Percentiles rank a stretch among this genome's conserved stretches.
Conservation (phyloP, 2,113 vertebrate species). For the Psilopogon haemacephalus region DNA sequence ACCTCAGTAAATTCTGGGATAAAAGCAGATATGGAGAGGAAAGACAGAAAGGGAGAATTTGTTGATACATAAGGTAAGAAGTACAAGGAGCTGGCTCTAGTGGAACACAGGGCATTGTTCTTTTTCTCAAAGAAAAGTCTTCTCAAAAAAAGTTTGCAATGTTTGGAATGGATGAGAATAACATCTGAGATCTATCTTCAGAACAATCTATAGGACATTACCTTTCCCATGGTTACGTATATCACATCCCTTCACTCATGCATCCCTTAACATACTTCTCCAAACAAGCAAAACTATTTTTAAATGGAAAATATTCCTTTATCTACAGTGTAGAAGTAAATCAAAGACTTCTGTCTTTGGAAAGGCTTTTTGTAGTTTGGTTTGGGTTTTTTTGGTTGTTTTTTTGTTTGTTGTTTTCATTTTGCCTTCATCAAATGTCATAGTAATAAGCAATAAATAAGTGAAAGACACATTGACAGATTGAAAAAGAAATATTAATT, state of each 20-base stretch:
- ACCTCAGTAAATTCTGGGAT: neutral
- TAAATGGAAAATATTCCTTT: neutral
- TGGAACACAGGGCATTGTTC: neutral
- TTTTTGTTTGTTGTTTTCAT: neutral
- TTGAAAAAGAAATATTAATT: neutral
- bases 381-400: too few species aligned
- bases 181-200: neutral
- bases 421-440: neutral
- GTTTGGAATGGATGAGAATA: neutral
- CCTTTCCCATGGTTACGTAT: neutral
- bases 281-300: neutral
- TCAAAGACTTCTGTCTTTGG: neutral
- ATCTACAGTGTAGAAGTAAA: neutral
- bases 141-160: neutral
- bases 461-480: neutral
- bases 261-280: neutral
- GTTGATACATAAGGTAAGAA: neutral
- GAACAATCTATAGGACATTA: neutral
- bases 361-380: neutral
- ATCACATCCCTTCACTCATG: neutral
- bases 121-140: neutral
- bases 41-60: neutral
- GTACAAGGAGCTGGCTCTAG: neutral
- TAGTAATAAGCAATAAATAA: neutral
- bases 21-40: neutral